Evolutionary conservation across 1,140 invertebrate species (phyloP), one percentile per base, ranked within the genome.

Genomic region (Ostrea edulis): DNA sequence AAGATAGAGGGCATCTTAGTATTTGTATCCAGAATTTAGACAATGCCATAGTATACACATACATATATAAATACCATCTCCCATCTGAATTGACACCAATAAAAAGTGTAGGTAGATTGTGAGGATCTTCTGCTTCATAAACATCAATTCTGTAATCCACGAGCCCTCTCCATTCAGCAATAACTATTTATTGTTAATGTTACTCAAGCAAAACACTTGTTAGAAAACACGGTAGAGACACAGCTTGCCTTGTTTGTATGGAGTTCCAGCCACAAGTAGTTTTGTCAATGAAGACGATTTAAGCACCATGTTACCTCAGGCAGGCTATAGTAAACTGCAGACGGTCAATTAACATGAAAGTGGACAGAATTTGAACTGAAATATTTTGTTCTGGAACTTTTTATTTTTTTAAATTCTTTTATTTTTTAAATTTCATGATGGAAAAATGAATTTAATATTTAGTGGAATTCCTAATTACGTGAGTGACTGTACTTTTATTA

Each of bases 241-340:
- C 68, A 77, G 68, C 12, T 12, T 77, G 68, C 22, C 68, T 29
- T 71, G 68, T 71, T 71, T 77, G 68, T 29, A 35, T 77, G 68
- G 68, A 77, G 68, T 77, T 77, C 68, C 14, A 29, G 25, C 68
- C 68, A 77, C 68, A 25, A 77, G 68, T 77, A 77, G 68, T 77
- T 77, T 77, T 77, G 68, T 77, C 68, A 77, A 77, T 77, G 68
- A 77, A 77, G 68, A 77, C 68, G 68, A 77, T 77, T 77, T 77
- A 77, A 77, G 68, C 68, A 77, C 68, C 68, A 29, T 35, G 68
- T 77, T 77, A 77, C 68, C 68, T 35, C 12, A 25, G 68, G 68
- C 68, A 77, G 68, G 29, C 68, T 77, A 77, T 25, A 77, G 25
- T 77, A 35, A 77, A 29, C 68, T 77, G 22, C 68, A 77, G 68